A percentile compares a stretch with the other conserved stretches of the same genome.
These are phyloP conservation scores for Drosophila sp. DNA, from an alignment of 1,140 invertebrate genomes.

Conservation along the genomic window DNA sequence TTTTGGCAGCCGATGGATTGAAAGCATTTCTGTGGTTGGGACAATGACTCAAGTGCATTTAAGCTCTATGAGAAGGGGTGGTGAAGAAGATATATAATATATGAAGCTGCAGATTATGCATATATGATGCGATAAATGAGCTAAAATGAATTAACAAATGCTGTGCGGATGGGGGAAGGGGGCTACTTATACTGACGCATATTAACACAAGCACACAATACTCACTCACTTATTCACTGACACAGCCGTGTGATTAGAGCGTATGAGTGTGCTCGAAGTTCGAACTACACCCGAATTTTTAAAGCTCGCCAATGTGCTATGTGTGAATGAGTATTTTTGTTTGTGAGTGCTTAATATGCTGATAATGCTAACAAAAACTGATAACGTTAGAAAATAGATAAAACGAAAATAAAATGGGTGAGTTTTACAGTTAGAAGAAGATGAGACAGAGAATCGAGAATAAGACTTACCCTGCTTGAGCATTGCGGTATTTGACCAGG, in stretches of 20 bases:
- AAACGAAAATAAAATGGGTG: conserved; percentile 60
- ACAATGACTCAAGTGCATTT: conserved; percentile 59
- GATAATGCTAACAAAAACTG: conserved; percentile 60
- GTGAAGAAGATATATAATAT: conserved; percentile 5
- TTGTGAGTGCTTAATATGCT: conserved; percentile 36
- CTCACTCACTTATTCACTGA: conserved; percentile 7
- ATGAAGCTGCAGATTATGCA: conserved; percentile 44
- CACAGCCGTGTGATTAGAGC: conserved; percentile 24
- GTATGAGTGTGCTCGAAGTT: conserved; percentile 52
- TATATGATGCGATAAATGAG: conserved; percentile 74
- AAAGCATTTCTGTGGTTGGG: conserved; percentile 1
- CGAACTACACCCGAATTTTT: conserved; percentile 59
- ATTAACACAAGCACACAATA: conserved; percentile 8
- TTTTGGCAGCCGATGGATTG: background rate
- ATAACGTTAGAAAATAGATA: conserved; percentile 59
- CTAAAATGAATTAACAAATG: conserved; percentile 60
- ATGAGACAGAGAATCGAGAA: conserved; percentile 8
- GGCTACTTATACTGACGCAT: background rate
- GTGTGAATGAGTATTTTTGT: conserved; percentile 14
- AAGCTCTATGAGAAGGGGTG: conserved; percentile 8
- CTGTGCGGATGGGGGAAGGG: conserved; percentile 5
- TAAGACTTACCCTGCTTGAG: conserved; percentile 95
- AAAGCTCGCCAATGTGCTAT: conserved; percentile 9
- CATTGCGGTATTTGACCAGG: conserved; percentile 97
- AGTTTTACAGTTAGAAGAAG: conserved; percentile 49